Evolutionary conservation across 2,888 invertebrate genomes (phyloP).

Genomic region (Pristionchus fissidentatus): DNA sequence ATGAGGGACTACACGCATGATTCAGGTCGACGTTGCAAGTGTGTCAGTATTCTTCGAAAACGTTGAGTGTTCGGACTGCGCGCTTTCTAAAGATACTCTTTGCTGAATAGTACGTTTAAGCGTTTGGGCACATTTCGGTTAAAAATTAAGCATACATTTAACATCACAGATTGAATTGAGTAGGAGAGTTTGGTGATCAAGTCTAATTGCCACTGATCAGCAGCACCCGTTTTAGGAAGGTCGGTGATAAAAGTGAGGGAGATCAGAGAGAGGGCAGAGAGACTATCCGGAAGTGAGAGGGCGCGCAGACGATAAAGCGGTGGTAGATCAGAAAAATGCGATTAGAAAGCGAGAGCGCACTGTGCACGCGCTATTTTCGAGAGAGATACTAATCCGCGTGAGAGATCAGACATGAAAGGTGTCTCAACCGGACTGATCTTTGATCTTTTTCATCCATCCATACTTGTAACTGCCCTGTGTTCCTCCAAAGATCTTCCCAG

Average conservation of each 20-base stretch:
- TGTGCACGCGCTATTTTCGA: conserved; percentile 5
- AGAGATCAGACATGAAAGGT: not conserved
- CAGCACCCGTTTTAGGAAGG: conserved; percentile 3
- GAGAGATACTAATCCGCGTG: not conserved
- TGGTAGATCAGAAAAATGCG: conserved; percentile 5
- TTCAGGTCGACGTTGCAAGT: too few species aligned
- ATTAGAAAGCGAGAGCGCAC: too few species aligned
- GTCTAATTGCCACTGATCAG: not conserved
- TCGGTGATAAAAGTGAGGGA: conserved; percentile 1
- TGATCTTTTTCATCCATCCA: not conserved
- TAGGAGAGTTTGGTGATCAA: not conserved
- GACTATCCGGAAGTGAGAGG: not conserved
- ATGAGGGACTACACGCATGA: too few species aligned
- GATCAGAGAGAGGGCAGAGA: not conserved
- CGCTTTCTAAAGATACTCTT: too few species aligned
- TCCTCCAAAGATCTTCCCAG: too few species aligned
- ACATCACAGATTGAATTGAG: too few species aligned
- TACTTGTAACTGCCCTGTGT: too few species aligned
- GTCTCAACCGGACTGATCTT: conserved; percentile 11
- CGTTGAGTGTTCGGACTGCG: too few species aligned
- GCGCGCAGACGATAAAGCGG: not conserved
- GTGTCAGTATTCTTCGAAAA: too few species aligned
- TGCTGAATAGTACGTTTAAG: too few species aligned
- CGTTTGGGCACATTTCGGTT: too few species aligned
- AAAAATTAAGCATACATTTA: too few species aligned